Evolutionary conservation across 2,113 vertebrate genomes (phyloP).

Genomic region (Loxodonta africana): DNA sequence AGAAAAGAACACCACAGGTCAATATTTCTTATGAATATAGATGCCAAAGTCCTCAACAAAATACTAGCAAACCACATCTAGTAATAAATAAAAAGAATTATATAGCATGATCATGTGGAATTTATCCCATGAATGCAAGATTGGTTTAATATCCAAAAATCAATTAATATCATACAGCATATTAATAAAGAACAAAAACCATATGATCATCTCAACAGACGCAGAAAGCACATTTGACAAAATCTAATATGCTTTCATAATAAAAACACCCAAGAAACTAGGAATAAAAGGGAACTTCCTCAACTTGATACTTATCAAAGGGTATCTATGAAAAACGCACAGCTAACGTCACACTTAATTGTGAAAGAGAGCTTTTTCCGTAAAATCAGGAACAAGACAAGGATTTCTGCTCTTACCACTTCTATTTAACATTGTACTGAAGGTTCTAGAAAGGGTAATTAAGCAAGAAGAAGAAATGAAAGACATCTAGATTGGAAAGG

Average conservation of each 20-base stretch:
- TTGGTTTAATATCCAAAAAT: neutral
- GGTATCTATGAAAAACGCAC: neutral
- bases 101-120: neutral
- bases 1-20: conserved; percentile 8
- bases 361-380: neutral
- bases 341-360: conserved; percentile 8
- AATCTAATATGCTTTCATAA: neutral
- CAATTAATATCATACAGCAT: neutral
- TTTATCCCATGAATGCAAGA: conserved; percentile 26
- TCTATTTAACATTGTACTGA: neutral
- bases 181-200: conserved; percentile 59
- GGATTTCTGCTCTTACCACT: neutral
- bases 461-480: neutral
- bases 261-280: conserved; percentile 3
- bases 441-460: neutral
- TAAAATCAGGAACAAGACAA: neutral
- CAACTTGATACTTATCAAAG: conserved; percentile 7
- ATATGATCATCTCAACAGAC: neutral
- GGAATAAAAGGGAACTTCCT: conserved; percentile 34
- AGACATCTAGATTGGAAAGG: conserved; percentile 10
- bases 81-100: conserved; percentile 25
- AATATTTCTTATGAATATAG: neutral
- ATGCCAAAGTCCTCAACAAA: conserved; percentile 49
- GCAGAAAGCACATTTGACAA: conserved; percentile 41
- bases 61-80: conserved; percentile 43